Evolutionary conservation across 1,140 invertebrate genomes (phyloP).

Genomic region (Cyphomyrmex costatus): DNA sequence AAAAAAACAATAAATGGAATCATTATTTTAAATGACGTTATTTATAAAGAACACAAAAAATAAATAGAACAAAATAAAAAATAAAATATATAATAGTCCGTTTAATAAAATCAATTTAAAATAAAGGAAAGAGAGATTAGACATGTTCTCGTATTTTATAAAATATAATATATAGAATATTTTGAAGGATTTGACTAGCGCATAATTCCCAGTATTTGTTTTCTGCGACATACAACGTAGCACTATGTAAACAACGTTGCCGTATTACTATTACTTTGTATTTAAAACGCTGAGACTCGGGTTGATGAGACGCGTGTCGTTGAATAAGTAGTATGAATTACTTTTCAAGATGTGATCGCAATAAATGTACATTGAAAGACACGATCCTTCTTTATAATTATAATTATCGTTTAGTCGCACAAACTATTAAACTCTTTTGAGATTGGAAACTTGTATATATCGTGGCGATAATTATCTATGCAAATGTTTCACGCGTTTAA

Average conservation of each 20-base stretch:
- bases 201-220: not conserved
- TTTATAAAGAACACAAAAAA: not conserved
- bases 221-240: not conserved
- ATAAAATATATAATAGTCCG: not conserved
- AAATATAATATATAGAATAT: not conserved
- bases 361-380: not conserved
- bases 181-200: not conserved
- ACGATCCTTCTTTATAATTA: not conserved
- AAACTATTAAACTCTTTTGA: not conserved
- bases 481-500: too few relatives aligned
- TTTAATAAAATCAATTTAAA: not conserved
- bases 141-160: not conserved
- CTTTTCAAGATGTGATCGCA: not conserved
- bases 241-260: not conserved
- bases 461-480: not conserved
- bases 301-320: not conserved
- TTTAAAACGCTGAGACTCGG: not conserved
- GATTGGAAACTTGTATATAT: not conserved
- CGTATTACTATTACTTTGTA: not conserved
- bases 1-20: not conserved
- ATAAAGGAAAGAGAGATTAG: not conserved
- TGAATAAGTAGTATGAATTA: too few relatives aligned
- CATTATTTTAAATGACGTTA: not conserved
- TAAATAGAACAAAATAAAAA: not conserved
- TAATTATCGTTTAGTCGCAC: not conserved